Evolutionary conservation across 2,797 vertebrate genomes (phyloP), one percentile per base, ranked within the genome.

Genomic region (Semotilus atromaculatus): DNA sequence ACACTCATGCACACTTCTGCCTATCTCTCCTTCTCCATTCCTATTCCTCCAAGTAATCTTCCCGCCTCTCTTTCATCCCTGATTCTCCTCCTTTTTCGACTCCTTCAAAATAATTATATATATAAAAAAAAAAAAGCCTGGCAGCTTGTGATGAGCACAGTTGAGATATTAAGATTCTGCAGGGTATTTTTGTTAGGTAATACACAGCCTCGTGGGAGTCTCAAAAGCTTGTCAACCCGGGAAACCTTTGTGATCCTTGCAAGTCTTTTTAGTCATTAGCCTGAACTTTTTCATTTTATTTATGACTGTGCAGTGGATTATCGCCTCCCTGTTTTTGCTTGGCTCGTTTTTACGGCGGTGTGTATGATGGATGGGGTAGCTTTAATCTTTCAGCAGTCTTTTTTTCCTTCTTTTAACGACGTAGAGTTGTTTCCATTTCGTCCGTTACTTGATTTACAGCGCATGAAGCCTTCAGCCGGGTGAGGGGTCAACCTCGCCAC

Each of bases 401-500:
- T 75, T 75, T 86, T 73, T 60, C 62, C 51, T 80, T 11, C 21
- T 58, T 75, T 86, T 83, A 83, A 80, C 48, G 62, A 70, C 2
- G 81, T 29, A 18, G 75, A 73, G 66, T 83, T 73, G 82, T 84
- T 84, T 87, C 91, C 88, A 86, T 89, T 89, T 90, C 86, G 88
- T 89, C 83, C 73, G 78, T 93, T 91, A 93, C 91, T 92, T 94
- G 92, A 94, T 94, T 94, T 92, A 93, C 91, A 85, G 87, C 64
- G 80, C 83, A 74, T 87, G 51, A 16, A 45, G 89, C 48, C 90
- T 92, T 89, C 85, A 91, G 93, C 89, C 91, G 29, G 74, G 60
- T 76, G 71, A 70, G 64, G 4, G 48, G 64, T 79, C 40, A 40
- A 62, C 75, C 75, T 84, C 38, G 53, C 40, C 55, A 58, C 53